These are phyloP conservation scores for Amphimedon queenslandica DNA, from an alignment of 37 sponge, comb jelly and placozoan species.

Conservation along the genomic window DNA sequence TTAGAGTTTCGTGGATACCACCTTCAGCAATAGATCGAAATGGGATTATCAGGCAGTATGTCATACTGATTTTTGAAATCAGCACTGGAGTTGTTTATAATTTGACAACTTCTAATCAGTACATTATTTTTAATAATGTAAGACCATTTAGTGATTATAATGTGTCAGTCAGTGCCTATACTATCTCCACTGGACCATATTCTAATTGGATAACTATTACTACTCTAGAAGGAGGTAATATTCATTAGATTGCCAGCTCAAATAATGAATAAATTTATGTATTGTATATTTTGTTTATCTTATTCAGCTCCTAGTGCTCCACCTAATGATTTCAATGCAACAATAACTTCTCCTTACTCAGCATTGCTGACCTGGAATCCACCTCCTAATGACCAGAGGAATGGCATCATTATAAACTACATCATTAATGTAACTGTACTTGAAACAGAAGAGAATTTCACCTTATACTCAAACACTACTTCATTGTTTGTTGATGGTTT, in stretches of 20 bases:
- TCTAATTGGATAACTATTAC: background rate
- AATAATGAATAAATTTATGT: background rate
- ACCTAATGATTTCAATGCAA: conserved; percentile 14
- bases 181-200: background rate
- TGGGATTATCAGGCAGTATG: conserved; percentile 12
- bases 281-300: background rate
- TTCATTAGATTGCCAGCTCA: background rate
- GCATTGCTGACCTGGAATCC: conserved; percentile 33
- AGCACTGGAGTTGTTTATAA: background rate
- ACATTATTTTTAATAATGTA: background rate
- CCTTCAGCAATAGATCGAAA: conserved; percentile 15
- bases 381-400: conserved; percentile 13
- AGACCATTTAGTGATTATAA: background rate
- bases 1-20: conserved; percentile 19
- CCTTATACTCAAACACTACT: background rate
- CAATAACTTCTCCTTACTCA: background rate
- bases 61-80: background rate
- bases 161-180: conserved; percentile 6
- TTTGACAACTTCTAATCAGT: background rate
- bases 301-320: conserved; percentile 23
- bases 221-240: background rate
- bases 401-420: conserved; percentile 46
- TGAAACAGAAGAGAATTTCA: conserved; percentile 1
- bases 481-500: background rate
- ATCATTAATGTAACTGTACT: conserved; percentile 19